Evolutionary conservation across 2,888 invertebrate species (phyloP).

Genomic region (Stegana nigrithorax): DNA sequence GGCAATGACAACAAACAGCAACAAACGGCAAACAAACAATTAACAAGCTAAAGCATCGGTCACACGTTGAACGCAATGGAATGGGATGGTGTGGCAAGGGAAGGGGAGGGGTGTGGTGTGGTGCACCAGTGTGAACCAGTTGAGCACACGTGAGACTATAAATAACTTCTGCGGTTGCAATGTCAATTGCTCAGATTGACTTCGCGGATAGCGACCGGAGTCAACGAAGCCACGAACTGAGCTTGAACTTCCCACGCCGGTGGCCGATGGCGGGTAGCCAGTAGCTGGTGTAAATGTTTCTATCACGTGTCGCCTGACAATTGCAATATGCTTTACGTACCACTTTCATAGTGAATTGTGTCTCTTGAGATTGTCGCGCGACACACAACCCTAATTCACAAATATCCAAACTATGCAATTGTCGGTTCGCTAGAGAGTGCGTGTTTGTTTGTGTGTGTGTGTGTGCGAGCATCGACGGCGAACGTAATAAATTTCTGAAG

Average conservation of each 20-base stretch:
- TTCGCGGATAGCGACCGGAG: conserved; percentile 31
- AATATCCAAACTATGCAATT: conserved; percentile 16
- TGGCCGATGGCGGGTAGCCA: neutral
- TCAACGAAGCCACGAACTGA: conserved; percentile 17
- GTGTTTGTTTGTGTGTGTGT: conserved; percentile 20
- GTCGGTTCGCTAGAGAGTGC: conserved; percentile 22
- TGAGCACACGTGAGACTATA: conserved; percentile 58
- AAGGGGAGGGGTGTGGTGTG: conserved; percentile 28
- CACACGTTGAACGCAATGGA: no score
- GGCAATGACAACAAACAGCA: conserved; percentile 66
- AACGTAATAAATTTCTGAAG: conserved; percentile 39
- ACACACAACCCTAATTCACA: conserved; percentile 10
- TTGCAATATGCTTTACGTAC: conserved; percentile 36
- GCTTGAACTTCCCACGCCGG: conserved; percentile 26
- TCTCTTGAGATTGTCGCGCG: conserved; percentile 41
- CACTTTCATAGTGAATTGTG: conserved; percentile 39
- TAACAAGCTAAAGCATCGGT: conserved; percentile 59
- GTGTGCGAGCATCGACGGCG: no score
- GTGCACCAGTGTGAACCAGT: conserved; percentile 19
- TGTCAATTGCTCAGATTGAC: conserved; percentile 58
- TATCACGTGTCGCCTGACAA: conserved; percentile 28
- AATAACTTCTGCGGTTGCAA: conserved; percentile 55
- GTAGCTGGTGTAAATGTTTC: conserved; percentile 1
- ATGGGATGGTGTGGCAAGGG: conserved; percentile 26
- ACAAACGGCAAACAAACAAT: conserved; percentile 69